Evolutionary conservation across 2,113 vertebrate genomes (phyloP), one percentile per base, ranked within the genome.

Genomic region (Hippocampus mohnikei): DNA sequence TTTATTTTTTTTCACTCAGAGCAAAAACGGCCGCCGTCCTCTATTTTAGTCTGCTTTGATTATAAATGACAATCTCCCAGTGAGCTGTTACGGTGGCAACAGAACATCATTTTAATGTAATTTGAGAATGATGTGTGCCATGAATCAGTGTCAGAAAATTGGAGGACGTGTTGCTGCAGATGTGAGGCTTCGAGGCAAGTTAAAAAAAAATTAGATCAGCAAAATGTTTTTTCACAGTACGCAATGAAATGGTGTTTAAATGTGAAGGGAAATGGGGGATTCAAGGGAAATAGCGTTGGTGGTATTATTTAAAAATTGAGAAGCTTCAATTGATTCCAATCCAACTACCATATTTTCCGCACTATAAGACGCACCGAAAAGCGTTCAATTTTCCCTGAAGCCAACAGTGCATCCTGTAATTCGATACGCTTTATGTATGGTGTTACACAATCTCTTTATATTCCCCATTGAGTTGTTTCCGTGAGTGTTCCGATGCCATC

Each of bases 41-140:
- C 9, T 23, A 11, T 55, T 55, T 55, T n/a, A 55, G 52, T 55
- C 52, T 55, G 52, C 8, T 55, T 71, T 76, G 44, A 74, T 75
- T 23, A 67, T 20, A 69, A 73, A 65, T 40, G 33, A 42, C 21
- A 66, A 71, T 55, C 23, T 25, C 33, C 58, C 66, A 69, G 60
- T 67, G 50, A 64, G 70, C 44, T 20, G 9, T 72, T 71, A 71
- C 62, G 42, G 61, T 20, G 37, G 50, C 6, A 20, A 69, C 52
- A 25, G 64, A 62, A 29, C 52, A 76, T 71, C 3, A 71, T 60
- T 71, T 66, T 41, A 29, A 69, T n/a, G 63, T 59, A 67, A 80
- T 29, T 44, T 70, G 67, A 76, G 67, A 65, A n/a, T 29, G 58
- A 78, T 75, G 60, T 75, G 48, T 12, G 33, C 62, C 65, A 69